Evolutionary conservation across 2,797 vertebrate genomes (phyloP), one percentile per base, ranked within the genome.

Genomic region (Sebastolobus altivelis): DNA sequence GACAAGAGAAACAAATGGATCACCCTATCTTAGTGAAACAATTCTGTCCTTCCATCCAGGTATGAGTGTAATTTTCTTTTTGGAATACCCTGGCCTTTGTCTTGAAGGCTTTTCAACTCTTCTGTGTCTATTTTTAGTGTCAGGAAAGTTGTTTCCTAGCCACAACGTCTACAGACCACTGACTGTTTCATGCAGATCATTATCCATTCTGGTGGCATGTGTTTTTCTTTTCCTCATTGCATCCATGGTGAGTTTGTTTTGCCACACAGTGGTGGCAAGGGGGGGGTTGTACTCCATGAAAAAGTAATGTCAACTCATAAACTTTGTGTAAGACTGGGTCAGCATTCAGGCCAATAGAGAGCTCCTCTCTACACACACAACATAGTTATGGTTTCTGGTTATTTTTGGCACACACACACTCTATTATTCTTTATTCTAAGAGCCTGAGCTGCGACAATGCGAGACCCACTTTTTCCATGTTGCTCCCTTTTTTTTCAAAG

Each of bases 241-340:
- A 14, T 66, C 13, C 27, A 22, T 33, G 5, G 11, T 74, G 65
- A 29, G 61, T 67, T 60, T 72, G 31, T 65, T 82, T 80, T 70
- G 20, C 77, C 40, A 22, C 29, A 40, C 25, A 1, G 4, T 20
- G 33, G 27, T 14, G 11, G 5, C 31, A 38, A 56, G 14, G 14
- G 55, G 55, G 33, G 46, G 35, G 13, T 54, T 38, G 12, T 46
- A 40, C 8, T 55, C n/a, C 65, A 79, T 46, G n/a, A 71, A 61
- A 38, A 35, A 76, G 38, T 49, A 13, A 35, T 8, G 11, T 29
- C 46, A 73, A 5, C 63, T 25, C 25, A n/a, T 46, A 25, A 40
- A 60, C 12, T 22, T 37, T 81, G 56, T 72, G 49, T 70, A 2
- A 66, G 46, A 77, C 38, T n/a, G 11, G 22, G 40, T 55, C 37